Base-by-base conservation (phyloP, 2,888 invertebrate genomes). In the Ariolimax columbianus region DNA sequence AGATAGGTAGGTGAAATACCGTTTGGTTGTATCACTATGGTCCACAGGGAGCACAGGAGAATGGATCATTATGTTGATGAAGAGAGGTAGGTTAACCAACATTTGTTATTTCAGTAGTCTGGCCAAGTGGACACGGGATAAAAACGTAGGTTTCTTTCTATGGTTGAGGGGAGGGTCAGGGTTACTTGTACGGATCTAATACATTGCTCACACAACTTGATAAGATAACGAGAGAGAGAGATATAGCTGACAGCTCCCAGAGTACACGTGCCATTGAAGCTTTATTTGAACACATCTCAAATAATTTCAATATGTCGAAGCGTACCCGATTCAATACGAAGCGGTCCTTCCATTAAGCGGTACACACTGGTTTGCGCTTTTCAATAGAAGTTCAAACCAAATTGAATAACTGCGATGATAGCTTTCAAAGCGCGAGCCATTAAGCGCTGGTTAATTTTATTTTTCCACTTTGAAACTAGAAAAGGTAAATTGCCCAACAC, bases 301-400 rank as follows among this genome's bases (percentile, higher is more conserved):
- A 66, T 19, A 81, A 81, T 72, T 55, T 72, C 26, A 55, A 55
- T 40, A 51, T 43, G 30, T 68, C n/a, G 38, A 38, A 33, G 14
- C 40, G 38, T 59, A 40, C 40, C 36, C 40, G 40, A 40, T n/a
- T 40, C 40, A 40, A 63, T 26, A n/a, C 40, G 38, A 55, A n/a
- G 55, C 77, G n/a, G 6, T 19, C 23, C 78, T 3, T n/a, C 78
- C 63, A 80, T 80, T 80, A 68, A 23, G 47, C 59, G 30, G 55
- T 72, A 72, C 72, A 40, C 81, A 55, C 51, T 40, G 72, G 55
- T 81, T 81, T 81, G 81, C 81, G 81, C 81, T 81, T 81, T 81
- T 81, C 47, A 79, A 79, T 43, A 68, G 79, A 30, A 66, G 43
- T 63, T 79, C 30, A 66, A 79, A 79, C 3, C 79, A 36, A n/a